Base-by-base conservation (phyloP, 1,140 invertebrate species). In the Panagrolaimus sp. region DNA sequence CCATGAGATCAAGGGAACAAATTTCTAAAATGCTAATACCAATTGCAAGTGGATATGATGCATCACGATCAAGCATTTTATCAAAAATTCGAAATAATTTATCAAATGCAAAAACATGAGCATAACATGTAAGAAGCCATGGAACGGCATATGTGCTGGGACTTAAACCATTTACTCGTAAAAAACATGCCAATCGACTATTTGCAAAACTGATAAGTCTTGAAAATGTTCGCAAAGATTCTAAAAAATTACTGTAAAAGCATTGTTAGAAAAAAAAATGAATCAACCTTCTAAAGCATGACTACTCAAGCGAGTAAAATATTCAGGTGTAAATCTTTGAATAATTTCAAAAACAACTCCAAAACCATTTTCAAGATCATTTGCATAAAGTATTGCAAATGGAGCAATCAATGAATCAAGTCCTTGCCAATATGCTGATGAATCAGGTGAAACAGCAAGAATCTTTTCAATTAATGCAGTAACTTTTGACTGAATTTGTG, bases 361-460 rank as follows among this genome's bases (percentile, higher is more conserved):
- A 20, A 57, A 57, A 20, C 51, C 51, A 57, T 57, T n/a, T 25
- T 57, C 51, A 4, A 57, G 20, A 85, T 96, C 89, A 82, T 94
- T 93, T 81, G 97, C 97, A 85, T 96, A 96, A 1, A 98, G 85
- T 83, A 90, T 92, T 1, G 97, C 85, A 86, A 98, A 97, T 1
- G 94, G 94, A 3, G 95, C 94, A 73, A 91, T 93, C 0, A 98
- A 85, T 0, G 93, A 97, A 86, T 98, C 95, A 9, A 98, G 84
- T 1, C 95, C 95, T 86, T 98, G 95, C 95, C 95, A 98, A 83
- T 98, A 98, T 0, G 97, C 94, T 81, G 96, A 96, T 76, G 95
- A 88, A 0, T 91, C 89, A 86, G 97, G 92, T 66, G 90, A 89
- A 13, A 90, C 88, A 13, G 97, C 90, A 94, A 94, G 97, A 0